These are phyloP conservation scores for Buceros bicornis DNA, from an alignment of 2,797 vertebrate genomes.

Conservation along the genomic window DNA sequence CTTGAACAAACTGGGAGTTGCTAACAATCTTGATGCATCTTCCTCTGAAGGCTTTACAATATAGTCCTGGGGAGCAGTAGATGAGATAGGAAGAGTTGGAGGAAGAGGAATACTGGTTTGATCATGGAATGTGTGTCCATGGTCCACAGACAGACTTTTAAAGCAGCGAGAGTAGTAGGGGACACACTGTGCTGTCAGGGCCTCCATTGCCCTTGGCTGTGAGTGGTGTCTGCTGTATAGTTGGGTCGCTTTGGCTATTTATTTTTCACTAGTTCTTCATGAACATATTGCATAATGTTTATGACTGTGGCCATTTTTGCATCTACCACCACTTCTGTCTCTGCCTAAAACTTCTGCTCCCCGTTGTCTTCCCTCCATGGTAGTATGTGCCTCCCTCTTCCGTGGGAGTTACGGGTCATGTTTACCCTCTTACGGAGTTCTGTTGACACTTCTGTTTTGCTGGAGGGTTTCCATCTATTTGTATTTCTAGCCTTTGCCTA, in stretches of 20 bases:
- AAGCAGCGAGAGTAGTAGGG: neutral
- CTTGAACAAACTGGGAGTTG: neutral
- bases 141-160: neutral
- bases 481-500: neutral
- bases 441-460: neutral
- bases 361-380: neutral
- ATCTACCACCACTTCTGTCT: neutral
- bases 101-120: neutral
- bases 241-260: neutral
- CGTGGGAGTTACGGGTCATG: fast-evolving
- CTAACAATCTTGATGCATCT: neutral
- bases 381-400: neutral
- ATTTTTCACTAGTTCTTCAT: neutral
- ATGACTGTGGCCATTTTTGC: neutral
- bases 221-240: neutral
- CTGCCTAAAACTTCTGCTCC: neutral
- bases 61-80: neutral
- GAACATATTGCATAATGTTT: neutral
- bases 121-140: neutral
- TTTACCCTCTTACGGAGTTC: neutral
- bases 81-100: neutral
- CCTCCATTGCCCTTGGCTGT: neutral
- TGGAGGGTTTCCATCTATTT: neutral
- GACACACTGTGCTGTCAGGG: neutral
- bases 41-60: neutral